Evolutionary conservation across 2,113 vertebrate species (phyloP).

Genomic region (Rhea pennata): DNA sequence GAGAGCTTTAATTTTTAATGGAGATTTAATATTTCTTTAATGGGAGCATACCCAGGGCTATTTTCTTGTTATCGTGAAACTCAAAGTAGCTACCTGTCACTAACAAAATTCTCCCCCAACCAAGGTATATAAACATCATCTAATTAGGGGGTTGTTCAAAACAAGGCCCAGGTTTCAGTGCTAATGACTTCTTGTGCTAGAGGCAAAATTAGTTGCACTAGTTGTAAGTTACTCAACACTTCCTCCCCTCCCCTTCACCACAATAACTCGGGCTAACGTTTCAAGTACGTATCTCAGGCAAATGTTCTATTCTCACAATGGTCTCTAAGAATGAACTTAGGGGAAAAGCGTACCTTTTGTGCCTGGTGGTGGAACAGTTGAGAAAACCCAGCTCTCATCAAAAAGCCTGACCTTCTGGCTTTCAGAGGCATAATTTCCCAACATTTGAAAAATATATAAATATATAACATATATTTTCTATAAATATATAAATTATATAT

Average conservation of each 20-base stretch:
- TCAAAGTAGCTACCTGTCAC: neutral
- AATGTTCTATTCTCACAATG: neutral
- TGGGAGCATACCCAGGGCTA: neutral
- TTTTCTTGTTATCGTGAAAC: neutral
- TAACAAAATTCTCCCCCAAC: neutral
- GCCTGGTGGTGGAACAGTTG: neutral
- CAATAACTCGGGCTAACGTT: neutral
- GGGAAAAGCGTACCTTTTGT: neutral
- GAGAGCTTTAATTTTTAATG: slow-evolving; percentile 11
- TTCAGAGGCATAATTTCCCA: neutral
- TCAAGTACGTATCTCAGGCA: neutral
- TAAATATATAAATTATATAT: too few species aligned
- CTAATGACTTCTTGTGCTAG: neutral
- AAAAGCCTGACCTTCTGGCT: neutral
- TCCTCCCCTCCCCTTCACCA: neutral
- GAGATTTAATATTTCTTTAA: neutral
- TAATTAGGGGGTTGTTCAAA: neutral
- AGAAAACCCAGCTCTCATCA: neutral
- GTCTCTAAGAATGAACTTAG: neutral
- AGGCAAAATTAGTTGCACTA: neutral
- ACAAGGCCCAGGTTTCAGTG: neutral
- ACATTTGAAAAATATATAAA: neutral
- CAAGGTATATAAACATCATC: neutral
- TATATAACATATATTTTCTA: too few species aligned
- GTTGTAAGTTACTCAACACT: neutral